These are phyloP conservation scores for Acanthurus tractus DNA, from an alignment of 2,797 vertebrate species.

Conservation along the genomic window DNA sequence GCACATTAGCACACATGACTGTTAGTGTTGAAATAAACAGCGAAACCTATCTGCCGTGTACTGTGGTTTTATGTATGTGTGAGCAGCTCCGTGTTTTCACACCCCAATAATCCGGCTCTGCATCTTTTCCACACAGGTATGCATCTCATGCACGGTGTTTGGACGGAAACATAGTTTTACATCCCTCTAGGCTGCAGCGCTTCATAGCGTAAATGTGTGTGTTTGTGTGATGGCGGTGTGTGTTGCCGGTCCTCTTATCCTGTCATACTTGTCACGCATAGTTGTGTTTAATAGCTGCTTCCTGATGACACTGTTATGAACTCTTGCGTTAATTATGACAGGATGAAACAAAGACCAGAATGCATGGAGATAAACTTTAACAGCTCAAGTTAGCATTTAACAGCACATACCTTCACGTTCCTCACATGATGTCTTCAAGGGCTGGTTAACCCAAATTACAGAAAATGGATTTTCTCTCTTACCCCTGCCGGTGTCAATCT, in stretches of 20 bases:
- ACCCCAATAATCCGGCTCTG: conserved; percentile 3
- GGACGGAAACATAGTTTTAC: conserved; percentile 16
- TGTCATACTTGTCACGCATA: conserved; percentile 36
- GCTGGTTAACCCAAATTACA: neutral
- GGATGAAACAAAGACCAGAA: conserved; percentile 52
- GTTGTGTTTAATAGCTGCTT: conserved; percentile 63
- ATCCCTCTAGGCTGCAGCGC: conserved; percentile 14
- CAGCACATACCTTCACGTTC: conserved; percentile 34
- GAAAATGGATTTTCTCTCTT: neutral
- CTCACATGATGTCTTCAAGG: conserved; percentile 10
- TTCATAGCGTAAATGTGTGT: conserved; percentile 3
- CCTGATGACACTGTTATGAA: conserved; percentile 50
- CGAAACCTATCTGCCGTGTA: conserved; percentile 18
- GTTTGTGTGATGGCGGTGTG: neutral
- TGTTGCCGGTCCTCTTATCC: neutral
- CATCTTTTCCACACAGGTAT: neutral
- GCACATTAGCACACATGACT: conserved; percentile 47
- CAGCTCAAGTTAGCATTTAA: conserved; percentile 36
- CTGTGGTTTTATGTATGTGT: conserved; percentile 42
- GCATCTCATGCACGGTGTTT: conserved; percentile 7
- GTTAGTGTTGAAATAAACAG: conserved; percentile 75
- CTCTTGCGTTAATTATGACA: conserved; percentile 65
- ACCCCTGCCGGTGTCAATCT: neutral
- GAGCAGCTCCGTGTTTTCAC: conserved; percentile 14
- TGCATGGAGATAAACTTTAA: conserved; percentile 2